Evolutionary conservation across 1,140 invertebrate species (phyloP), one percentile per base, ranked within the genome.

Genomic region (Sipha flava): DNA sequence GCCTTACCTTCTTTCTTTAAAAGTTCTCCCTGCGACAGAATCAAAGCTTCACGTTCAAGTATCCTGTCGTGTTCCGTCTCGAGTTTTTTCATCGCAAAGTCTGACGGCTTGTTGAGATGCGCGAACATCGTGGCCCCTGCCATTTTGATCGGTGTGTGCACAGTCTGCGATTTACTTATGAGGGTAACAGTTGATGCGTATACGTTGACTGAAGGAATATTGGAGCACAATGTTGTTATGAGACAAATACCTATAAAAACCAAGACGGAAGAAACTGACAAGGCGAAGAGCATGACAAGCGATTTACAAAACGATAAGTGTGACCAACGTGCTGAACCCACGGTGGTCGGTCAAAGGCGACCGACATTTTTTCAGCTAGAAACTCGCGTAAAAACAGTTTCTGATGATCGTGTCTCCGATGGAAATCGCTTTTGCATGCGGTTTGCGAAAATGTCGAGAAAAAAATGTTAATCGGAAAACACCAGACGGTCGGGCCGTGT

Each of bases 1-100:
- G 95, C 95, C 85, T 97, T 95, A 83, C 93, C 93, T 85, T 95
- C 94, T 84, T 95, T 94, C 86, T 95, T 94, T 84, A 96, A 95
- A 73, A 94, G 90, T 84, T 94, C 92, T 18, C 94, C 95, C 45
- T 97, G 88, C 83, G 96, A 92, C 62, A 97, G 86, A 62, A 98
- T 96, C 47, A 92, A 92, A 85, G 95, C 93, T 84, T 97, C 96
- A 85, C 96, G 95, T 23, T 91, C 90, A 79, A 92, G 90, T 83
- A 97, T 93, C 86, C 95, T 91, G 85, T 93, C 91, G 82, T 92
- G 90, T 80, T 89, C 88, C 5, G 89, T 85, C 82, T 91, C 91
- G 79, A 85, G 85, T 57, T 84, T 86, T 79, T 91, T 89, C 34
- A 73, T 31, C 5, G 49, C 29, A 14, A 57, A 70, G 26, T 54